phyloP scores from a whole-genome alignment of 2,797 vertebrate species.

The Botia kubotai region DNA sequence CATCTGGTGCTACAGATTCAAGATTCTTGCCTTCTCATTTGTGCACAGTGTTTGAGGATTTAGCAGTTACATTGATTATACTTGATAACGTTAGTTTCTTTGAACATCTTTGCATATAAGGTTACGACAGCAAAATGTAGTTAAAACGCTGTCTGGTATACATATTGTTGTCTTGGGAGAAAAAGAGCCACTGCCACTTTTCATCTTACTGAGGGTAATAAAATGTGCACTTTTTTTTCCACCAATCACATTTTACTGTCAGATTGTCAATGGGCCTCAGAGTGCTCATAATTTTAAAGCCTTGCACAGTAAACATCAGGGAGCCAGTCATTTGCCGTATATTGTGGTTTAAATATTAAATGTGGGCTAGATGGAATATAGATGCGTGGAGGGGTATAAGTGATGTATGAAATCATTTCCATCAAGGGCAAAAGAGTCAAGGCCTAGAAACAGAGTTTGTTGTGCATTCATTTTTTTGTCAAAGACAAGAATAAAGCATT shows the following conservation, averaged over 20 bases:
- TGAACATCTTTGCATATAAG: neutral
- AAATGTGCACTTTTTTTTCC: slow-evolving; percentile 40
- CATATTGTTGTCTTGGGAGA: neutral
- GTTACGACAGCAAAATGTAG: neutral
- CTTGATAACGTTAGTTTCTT: neutral
- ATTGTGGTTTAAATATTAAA: slow-evolving; percentile 68
- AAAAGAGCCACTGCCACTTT: neutral
- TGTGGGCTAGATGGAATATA: slow-evolving; percentile 67
- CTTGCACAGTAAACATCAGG: slow-evolving; percentile 60
- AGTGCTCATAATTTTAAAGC: slow-evolving; percentile 32
- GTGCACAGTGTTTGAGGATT: neutral
- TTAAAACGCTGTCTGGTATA: neutral
- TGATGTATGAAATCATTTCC: slow-evolving; percentile 78
- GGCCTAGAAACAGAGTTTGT: slow-evolving; percentile 60
- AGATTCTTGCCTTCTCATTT: slow-evolving; percentile 26
- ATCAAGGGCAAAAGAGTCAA: slow-evolving; percentile 75
- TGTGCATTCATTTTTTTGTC: slow-evolving; percentile 38
- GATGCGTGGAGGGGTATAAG: slow-evolving; percentile 68
- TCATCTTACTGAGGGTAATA: slow-evolving; percentile 34
- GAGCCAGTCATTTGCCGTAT: slow-evolving; percentile 62
- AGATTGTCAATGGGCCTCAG: slow-evolving; percentile 23
- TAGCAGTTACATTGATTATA: slow-evolving; percentile 7
- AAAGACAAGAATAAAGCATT: slow-evolving; percentile 62
- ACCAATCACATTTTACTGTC: slow-evolving; percentile 16
- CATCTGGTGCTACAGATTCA: slow-evolving; percentile 46